These are phyloP conservation scores for Acrocephalus arundinaceus DNA, from an alignment of 2,113 vertebrate genomes.

Conservation along the genomic window DNA sequence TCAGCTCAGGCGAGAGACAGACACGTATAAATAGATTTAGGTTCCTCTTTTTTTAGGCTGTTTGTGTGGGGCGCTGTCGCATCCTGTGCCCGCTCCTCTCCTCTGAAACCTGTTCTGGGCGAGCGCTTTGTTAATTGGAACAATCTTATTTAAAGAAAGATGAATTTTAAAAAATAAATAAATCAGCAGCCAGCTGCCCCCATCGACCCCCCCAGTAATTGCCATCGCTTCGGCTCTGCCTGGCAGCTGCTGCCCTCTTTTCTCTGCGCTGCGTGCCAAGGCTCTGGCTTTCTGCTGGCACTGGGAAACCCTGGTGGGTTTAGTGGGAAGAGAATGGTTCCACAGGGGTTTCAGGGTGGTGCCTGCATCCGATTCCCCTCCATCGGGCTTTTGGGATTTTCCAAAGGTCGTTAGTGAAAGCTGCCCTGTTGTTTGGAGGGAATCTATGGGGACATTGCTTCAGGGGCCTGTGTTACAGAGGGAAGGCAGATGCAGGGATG, in stretches of 20 bases:
- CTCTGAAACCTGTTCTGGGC: background rate
- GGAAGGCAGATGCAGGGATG: background rate
- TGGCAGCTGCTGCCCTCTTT: constrained; percentile 53
- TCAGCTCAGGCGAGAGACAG: background rate
- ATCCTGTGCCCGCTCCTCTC: background rate
- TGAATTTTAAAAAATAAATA: constrained; percentile 12
- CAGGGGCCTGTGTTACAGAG: accelerated
- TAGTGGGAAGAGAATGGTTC: background rate
- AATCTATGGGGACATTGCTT: accelerated
- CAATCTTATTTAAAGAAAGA: constrained; percentile 60
- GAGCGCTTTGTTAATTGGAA: constrained; percentile 37
- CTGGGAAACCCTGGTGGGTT: background rate
- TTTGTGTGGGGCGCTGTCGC: background rate
- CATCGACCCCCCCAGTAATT: background rate
- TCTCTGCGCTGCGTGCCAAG: background rate
- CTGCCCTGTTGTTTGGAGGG: background rate
- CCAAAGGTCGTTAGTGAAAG: background rate
- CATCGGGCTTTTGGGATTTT: accelerated
- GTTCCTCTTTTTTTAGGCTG: background rate
- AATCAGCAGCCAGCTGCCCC: constrained; percentile 44
- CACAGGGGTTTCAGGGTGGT: background rate
- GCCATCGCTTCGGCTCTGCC: background rate
- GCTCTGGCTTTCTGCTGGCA: background rate
- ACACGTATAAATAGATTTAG: background rate
- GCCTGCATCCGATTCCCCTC: accelerated